Evolutionary conservation across 1,140 invertebrate genomes (phyloP), one percentile per base, ranked within the genome.

Genomic region (Drosophila malerkotliana): DNA sequence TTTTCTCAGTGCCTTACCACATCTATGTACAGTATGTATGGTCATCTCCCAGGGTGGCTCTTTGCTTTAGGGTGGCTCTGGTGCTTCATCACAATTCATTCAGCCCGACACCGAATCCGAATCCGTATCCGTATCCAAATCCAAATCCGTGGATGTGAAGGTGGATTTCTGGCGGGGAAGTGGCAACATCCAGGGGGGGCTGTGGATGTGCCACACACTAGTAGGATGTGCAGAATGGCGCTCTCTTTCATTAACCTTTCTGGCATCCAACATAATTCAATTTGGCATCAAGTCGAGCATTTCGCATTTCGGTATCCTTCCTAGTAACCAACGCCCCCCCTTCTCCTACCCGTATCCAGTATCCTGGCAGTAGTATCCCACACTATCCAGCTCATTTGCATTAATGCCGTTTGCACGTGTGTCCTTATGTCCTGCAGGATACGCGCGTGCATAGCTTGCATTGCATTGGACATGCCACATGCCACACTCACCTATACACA

Each of bases 171-270:
- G 15, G 44, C 9, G 44, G 44, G 3, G 4, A 47, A 18, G 18
- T 15, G 9, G 15, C 9, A 18, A 21, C 21, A 21, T 18, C 18
- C 1, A 1, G 18, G 7, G 15, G 15, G 21, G 21, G 21, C 44
- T 8, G 14, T 21, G 60, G 48, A 47, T 41, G 18, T 52, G 8
- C 6, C 28, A 30, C 41, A 18, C 18, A 28, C 26, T 28, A 28
- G 55, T 28, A 28, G 55, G 58, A 24, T 15, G 47, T 37, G 41
- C 32, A 37, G 41, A 57, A 53, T 49, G 68, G 41, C 30, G 41
- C 79, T 82, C 80, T 87, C 81, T 77, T 85, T 82, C 82, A 87
- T 85, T 85, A 87, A 87, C 74, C 78, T 75, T 87, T 82, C 72
- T 78, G 82, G 74, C 79, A 82, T 85, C 56, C 83, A 82, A 72